Conservation (phyloP, 1,140 invertebrate genomes). For the Platyscapa corneri region DNA sequence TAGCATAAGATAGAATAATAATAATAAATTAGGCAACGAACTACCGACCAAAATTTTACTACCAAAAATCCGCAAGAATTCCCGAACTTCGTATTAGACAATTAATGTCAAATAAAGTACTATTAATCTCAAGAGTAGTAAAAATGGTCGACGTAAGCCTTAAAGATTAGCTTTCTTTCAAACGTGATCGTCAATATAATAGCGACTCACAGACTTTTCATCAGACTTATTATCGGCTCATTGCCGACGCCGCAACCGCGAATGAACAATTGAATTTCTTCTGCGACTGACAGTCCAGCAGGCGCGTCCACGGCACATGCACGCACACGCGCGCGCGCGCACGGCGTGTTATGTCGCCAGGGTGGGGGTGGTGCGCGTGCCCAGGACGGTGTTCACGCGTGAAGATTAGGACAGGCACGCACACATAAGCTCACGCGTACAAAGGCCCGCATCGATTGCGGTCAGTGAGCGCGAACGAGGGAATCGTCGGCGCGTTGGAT, state of each 20-base stretch:
- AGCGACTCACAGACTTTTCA: background rate
- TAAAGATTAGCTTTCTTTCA: background rate
- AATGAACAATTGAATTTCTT: background rate
- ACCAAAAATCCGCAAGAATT: background rate
- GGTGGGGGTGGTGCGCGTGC: background rate
- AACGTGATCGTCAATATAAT: background rate
- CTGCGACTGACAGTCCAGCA: background rate
- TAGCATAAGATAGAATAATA: background rate
- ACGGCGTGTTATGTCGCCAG: too few relatives aligned
- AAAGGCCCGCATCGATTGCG: slow-evolving; percentile 29
- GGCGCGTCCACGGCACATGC: too few relatives aligned
- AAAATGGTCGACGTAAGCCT: background rate
- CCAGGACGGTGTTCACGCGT: slow-evolving; percentile 47
- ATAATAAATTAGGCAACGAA: background rate
- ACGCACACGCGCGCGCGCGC: too few relatives aligned
- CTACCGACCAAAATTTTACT: background rate
- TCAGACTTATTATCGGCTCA: background rate
- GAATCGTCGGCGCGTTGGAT: background rate
- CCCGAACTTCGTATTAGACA: background rate
- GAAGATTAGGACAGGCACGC: slow-evolving; percentile 40
- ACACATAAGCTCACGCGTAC: background rate
- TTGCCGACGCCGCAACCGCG: background rate
- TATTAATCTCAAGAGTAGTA: slow-evolving; percentile 16
- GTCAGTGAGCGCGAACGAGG: background rate
- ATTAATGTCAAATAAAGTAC: slow-evolving; percentile 15